Evolutionary conservation across 2,797 vertebrate species (phyloP), one percentile per base, ranked within the genome.

Genomic region (Fratercula arctica): DNA sequence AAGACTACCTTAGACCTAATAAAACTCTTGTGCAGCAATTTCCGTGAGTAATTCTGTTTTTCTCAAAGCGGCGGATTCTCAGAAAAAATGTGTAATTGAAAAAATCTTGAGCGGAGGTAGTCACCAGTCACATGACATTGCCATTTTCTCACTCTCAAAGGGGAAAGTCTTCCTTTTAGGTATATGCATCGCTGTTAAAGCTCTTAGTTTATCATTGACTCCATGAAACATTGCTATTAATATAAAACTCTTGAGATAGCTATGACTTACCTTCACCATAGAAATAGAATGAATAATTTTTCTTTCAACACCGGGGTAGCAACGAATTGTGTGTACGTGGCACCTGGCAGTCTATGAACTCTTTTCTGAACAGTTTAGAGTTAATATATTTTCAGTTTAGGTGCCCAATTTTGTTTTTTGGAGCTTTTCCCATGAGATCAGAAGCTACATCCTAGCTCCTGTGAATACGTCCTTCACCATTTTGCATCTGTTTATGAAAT

Each of bases 401-500:
- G 11, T 23, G 8, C 5, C 28, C 3, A 51, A 0, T 39, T 70
- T 39, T 87, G 11, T 0, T 20, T 82, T 87, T 60, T 59, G 14
- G 19, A 45, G 25, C 41, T 94, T 91, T 48, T 35, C 15, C 25
- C 31, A 29, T 51, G 23, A 84, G 26, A 88, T 60, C 26, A 83
- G 61, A 91, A 86, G 41, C 4, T 90, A 94, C 75, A 61, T 84
- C 35, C 78, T 68, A 45, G 16, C 4, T 80, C 8, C 23, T 39
- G 19, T 39, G 29, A 87, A 93, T 82, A 64, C 6, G 1, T 61
- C 21, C 45, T 87, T 61, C 61, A 53, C 11, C 20, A 50, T 66
- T 89, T 80, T 91, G 3, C 17, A 92, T 80, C 67, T 81, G 17
- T 72, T 63, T 84, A 37, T 68, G 29, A 78, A 91, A 37, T 16